Conservation (phyloP, 2,113 vertebrate species). For the Pygoscelis antarcticus region DNA sequence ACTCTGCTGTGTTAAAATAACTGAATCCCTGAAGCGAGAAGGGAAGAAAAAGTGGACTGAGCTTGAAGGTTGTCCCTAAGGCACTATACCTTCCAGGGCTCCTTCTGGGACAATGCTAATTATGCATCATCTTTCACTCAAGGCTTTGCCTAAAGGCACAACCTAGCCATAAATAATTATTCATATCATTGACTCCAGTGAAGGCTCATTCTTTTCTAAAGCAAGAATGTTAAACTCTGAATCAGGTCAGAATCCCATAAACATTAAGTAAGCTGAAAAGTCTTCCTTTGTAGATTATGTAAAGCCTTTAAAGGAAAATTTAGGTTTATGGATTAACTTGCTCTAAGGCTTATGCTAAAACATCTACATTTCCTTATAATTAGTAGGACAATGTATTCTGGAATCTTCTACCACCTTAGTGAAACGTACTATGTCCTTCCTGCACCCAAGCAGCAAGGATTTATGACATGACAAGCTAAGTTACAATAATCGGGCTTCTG, state of each 20-base stretch:
- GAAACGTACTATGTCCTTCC: background rate
- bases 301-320: background rate
- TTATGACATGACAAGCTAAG: background rate
- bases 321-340: background rate
- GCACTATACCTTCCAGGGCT: background rate
- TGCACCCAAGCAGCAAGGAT: background rate
- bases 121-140: background rate
- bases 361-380: background rate
- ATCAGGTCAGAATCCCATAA: background rate
- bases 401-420: background rate
- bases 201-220: background rate
- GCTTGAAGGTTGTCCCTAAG: background rate
- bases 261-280: background rate
- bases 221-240: background rate
- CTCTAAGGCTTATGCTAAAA: background rate
- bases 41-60: background rate
- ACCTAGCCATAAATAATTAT: slow-evolving; percentile 3
- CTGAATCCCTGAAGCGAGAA: background rate
- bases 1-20: background rate
- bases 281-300: background rate
- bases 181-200: background rate
- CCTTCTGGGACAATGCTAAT: slow-evolving; percentile 2
- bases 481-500: background rate
- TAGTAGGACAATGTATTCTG: background rate
- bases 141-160: background rate